Conservation (phyloP, 1,140 invertebrate genomes). For the Archegozetes longisetosus region DNA sequence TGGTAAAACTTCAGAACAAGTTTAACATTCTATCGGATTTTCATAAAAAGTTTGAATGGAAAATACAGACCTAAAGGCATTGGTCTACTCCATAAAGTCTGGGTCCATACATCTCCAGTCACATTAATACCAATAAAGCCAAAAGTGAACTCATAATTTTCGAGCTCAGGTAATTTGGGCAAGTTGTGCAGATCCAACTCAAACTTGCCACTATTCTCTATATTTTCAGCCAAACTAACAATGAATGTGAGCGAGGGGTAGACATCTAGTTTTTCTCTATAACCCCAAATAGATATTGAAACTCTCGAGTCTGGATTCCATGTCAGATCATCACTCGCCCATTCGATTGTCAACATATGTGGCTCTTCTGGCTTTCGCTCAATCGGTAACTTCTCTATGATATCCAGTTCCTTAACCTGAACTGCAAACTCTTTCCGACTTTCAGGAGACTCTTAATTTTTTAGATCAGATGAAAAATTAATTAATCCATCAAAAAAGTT, state of each 20-base stretch:
- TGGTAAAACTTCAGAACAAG: too few relatives aligned
- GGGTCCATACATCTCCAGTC: constrained; percentile 47
- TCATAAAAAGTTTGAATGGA: too few relatives aligned
- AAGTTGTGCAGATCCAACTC: constrained; percentile 11
- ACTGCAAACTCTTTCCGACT: neutral
- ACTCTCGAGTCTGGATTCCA: constrained; percentile 16
- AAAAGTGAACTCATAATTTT: constrained; percentile 51
- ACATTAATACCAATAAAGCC: constrained; percentile 84
- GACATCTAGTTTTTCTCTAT: constrained; percentile 18
- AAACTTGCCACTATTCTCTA: constrained; percentile 8
- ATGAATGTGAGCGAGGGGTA: constrained; percentile 23
- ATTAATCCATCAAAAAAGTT: neutral
- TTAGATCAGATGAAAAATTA: neutral
- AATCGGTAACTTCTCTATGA: neutral
- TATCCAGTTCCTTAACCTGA: neutral
- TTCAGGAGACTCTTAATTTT: neutral
- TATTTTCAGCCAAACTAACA: constrained; percentile 15
- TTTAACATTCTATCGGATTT: too few relatives aligned
- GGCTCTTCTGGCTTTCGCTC: constrained; percentile 17
- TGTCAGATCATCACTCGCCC: constrained; percentile 21
- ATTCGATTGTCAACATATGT: constrained; percentile 17
- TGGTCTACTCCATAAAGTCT: constrained; percentile 69
- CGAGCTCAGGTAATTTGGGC: constrained; percentile 45
- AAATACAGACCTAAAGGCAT: constrained; percentile 85
- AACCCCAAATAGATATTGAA: constrained; percentile 21